Conservation (phyloP, 2,113 vertebrate species). For the Pongo abelii region DNA sequence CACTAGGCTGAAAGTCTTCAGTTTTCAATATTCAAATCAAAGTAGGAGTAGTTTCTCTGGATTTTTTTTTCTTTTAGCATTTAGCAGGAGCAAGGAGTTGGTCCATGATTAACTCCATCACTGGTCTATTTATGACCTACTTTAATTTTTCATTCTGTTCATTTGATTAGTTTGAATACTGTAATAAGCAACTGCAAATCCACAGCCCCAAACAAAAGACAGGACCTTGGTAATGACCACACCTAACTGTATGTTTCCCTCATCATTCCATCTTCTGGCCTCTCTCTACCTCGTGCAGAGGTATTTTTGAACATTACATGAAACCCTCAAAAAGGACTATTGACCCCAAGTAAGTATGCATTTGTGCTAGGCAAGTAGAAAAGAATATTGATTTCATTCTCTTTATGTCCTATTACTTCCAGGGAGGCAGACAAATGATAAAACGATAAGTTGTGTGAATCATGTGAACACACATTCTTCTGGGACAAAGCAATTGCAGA, state of each 20-base stretch:
- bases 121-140: not conserved
- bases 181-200: slow-evolving; percentile 33
- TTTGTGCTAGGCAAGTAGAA: slow-evolving; percentile 72
- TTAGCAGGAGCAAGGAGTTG: not conserved
- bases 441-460: slow-evolving; percentile 61
- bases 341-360: slow-evolving; percentile 61
- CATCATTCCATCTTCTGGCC: not conserved
- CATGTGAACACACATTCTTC: slow-evolving; percentile 60
- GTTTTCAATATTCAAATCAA: slow-evolving; percentile 44
- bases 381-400: slow-evolving; percentile 72
- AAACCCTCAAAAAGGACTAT: slow-evolving; percentile 60
- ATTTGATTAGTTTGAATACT: slow-evolving; percentile 36
- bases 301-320: slow-evolving; percentile 59
- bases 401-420: slow-evolving; percentile 67
- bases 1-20: not conserved
- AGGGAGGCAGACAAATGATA: slow-evolving; percentile 65
- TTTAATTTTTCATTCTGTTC: slow-evolving; percentile 39
- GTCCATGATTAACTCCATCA: not conserved
- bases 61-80: not conserved
- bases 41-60: not conserved
- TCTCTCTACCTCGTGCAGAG: slow-evolving; percentile 18
- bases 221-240: slow-evolving; percentile 8
- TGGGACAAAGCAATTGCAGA: slow-evolving; percentile 54
- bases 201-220: not conserved
- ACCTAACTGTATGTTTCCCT: not conserved